Evolutionary conservation across 2,888 invertebrate genomes (phyloP), one percentile per base, ranked within the genome.

Genomic region (Galerucella calmariensis): DNA sequence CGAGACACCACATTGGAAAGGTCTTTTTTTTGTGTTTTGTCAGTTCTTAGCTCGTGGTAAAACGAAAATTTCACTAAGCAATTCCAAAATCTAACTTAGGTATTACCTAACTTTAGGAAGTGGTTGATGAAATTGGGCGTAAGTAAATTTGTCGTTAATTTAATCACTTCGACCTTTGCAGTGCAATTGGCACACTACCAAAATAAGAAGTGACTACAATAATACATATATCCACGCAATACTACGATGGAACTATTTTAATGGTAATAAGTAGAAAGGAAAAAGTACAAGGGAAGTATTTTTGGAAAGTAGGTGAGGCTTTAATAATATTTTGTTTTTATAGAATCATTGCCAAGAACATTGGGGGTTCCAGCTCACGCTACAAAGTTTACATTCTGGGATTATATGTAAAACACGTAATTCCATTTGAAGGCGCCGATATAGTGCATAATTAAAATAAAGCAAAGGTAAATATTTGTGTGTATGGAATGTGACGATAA

Each of bases 251-350:
- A 63, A 63, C 10, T 63, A 46, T 63, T 63, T 44, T 63, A 20
- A 44, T 63, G 20, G 24, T 65, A 16, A 16, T 65, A 44, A 3
- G 44, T 65, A 16, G 11, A 65, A 65, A 35, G 46, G 63, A 63
- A 63, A 63, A 63, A 63, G 63, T 63, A 63, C 63, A 9, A 16
- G 41, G 44, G 44, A 46, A 65, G 41, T 65, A 65, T 65, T 65
- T 65, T 65, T 44, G 63, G 63, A 65, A 65, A 65, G 63, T 65
- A 65, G 63, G 63, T 65, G 63, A 65, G 20, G 44, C 16, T 35
- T 35, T 46, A 65, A 46, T 44, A 44, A 44, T 44, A 63, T 63
- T 63, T 63, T 16, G 63, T 46, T 65, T 44, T 61, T 61, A 63
- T 44, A 46, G 44, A 65, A 12, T 46, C 46, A 65, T 46, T 46